Percentiles rank a stretch among this genome's conserved stretches.
Evolutionary conservation across 2,113 vertebrate genomes (phyloP).

Genomic region (Coturnix japonica): DNA sequence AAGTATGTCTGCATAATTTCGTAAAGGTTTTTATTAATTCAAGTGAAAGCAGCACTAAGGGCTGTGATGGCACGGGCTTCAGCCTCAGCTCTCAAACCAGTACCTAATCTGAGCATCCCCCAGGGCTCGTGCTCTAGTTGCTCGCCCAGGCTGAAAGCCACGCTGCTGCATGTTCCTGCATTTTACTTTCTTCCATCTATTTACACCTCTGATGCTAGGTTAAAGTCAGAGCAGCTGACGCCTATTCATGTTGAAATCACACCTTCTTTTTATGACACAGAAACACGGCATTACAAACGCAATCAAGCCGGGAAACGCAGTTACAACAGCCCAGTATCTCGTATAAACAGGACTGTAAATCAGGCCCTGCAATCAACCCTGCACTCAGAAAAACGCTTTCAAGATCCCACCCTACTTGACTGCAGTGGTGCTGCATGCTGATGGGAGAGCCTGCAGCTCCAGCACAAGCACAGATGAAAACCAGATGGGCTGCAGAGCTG

Average conservation of each 20-base stretch:
- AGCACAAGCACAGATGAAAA: background rate
- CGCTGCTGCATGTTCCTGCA: rapidly evolving
- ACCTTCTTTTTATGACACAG: background rate
- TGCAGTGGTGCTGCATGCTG: rapidly evolving
- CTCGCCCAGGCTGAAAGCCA: background rate
- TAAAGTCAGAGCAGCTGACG: background rate
- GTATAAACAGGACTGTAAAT: background rate
- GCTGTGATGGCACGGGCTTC: background rate
- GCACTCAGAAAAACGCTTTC: rapidly evolving
- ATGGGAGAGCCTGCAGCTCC: background rate
- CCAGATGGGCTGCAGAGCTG: background rate
- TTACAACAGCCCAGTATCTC: background rate
- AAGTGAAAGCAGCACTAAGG: background rate
- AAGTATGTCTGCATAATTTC: rapidly evolving
- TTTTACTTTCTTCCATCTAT: background rate
- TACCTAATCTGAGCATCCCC: rapidly evolving
- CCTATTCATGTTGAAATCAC: rapidly evolving
- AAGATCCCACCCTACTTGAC: background rate
- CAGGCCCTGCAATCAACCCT: background rate
- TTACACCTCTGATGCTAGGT: background rate
- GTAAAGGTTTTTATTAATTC: background rate
- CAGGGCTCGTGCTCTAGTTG: background rate
- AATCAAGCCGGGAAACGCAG: background rate
- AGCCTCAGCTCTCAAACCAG: background rate
- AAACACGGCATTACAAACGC: background rate